Evolutionary conservation across 2,113 vertebrate species (phyloP), one percentile per base, ranked within the genome.

Genomic region (Oncorhynchus keta): DNA sequence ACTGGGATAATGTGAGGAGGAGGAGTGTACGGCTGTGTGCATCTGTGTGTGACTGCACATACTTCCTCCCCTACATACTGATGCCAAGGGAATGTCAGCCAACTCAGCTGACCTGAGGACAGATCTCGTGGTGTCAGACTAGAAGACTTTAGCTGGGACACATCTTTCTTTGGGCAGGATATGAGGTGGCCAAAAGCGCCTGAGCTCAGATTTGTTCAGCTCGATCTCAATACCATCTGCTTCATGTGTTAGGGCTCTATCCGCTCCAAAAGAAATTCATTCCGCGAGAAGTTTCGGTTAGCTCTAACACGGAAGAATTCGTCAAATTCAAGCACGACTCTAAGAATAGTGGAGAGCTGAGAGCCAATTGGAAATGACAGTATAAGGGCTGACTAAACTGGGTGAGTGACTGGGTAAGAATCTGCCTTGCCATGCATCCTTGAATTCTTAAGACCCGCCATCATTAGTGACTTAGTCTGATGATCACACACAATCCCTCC

Each of bases 151-250:
- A 80, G 80, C 83, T 79, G 74, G n/a, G 73, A 84, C 71, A 70
- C 48, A 24, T 75, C 71, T 80, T 69, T 84, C 22, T 80, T 69
- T 57, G 76, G 59, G 73, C 78, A 78, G 82, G 77, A 16, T 20
- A 80, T 30, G 76, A 89, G 62, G 72, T 59, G 73, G 85, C 87
- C 83, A 84, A 87, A 78, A 72, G 76, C 87, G 87, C 82, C 82
- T 79, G 70, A 71, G 81, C 82, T 81, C 82, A 75, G 67, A 76
- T 82, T 68, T 70, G 82, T 81, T 82, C 82, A 72, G 68, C 77
- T 83, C 70, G 69, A 91, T 90, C 84, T 88, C 82, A 88, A 86
- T 84, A 86, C 80, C 87, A 91, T 89, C 89, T 93, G 90, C 85
- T 89, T 85, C 72, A 84, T 79, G 70, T 28, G 30, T 68, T 30